Evolutionary conservation across 1,140 invertebrate genomes (phyloP).

Genomic region (Drosophila rhopaloa): DNA sequence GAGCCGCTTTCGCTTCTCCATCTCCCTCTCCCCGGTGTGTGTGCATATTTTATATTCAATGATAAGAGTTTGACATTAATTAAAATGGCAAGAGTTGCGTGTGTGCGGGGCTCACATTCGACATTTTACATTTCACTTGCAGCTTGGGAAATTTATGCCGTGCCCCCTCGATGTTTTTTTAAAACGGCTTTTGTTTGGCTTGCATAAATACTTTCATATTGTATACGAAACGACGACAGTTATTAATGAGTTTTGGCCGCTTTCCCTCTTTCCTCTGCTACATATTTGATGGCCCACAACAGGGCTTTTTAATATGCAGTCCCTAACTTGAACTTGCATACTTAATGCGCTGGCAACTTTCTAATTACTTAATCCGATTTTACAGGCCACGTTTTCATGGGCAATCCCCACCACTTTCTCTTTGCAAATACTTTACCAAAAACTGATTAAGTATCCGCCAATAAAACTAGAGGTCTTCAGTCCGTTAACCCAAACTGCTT

Average conservation of each 20-base stretch:
- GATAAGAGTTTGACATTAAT: constrained; percentile 73
- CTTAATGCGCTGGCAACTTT: constrained; percentile 64
- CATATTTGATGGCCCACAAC: constrained; percentile 74
- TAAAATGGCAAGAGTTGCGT: constrained; percentile 71
- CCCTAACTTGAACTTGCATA: constrained; percentile 73
- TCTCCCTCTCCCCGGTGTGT: constrained; percentile 8
- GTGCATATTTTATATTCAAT: constrained; percentile 68
- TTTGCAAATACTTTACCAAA: constrained; percentile 3
- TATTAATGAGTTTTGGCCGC: constrained; percentile 72
- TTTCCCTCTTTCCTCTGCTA: constrained; percentile 21
- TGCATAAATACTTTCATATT: constrained; percentile 56
- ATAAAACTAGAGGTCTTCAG: constrained; percentile 29
- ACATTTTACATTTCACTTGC: constrained; percentile 63
- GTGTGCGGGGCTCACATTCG: constrained; percentile 49
- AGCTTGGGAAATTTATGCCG: constrained; percentile 51
- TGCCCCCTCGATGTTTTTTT: constrained; percentile 22
- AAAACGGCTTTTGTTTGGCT: constrained; percentile 57
- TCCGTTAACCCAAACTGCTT: constrained; percentile 39
- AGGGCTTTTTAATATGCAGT: constrained; percentile 66
- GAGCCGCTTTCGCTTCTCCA: constrained; percentile 16
- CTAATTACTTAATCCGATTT: constrained; percentile 78
- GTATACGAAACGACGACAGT: constrained; percentile 54
- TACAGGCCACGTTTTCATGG: constrained; percentile 41
- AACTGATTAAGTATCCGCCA: constrained; percentile 36
- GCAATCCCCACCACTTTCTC: not conserved